Base-by-base conservation (phyloP, 1,140 invertebrate species). In the Belonocnema kinseyi region DNA sequence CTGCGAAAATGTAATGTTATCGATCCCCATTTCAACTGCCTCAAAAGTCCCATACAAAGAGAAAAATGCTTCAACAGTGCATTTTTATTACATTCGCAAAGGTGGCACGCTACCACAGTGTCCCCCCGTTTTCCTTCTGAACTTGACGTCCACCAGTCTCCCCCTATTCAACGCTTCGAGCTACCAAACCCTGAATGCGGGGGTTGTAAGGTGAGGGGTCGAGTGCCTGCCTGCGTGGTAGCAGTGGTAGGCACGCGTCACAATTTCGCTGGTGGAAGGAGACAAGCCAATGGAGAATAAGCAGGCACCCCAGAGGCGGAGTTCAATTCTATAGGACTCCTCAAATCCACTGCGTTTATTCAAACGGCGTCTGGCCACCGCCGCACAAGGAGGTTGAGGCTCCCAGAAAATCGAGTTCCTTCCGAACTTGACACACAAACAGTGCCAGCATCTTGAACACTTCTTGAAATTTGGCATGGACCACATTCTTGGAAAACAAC, bases 321-420 rank as follows among this genome's bases (percentile, higher is more conserved):
- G 87, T 72, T 73, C 61, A 75, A 80, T 74, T 77, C 78, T 75
- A 58, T 72, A 76, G 80, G 79, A 54, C 61, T 72, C 74, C 80
- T 76, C 50, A 75, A n/a, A 66, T 40, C n/a, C 26, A 16, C 26
- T 13, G 21, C 16, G 61, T 66, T 33, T 66, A 46, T 82, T 82
- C 89, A 90, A 83, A 90, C 89, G 90, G 89, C 90, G 86, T 85
- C 82, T 86, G 82, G 87, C 86, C 81, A 88, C 80, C 86, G 89
- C 85, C 86, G 87, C 75, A 77, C n/a, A 61, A 77, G 82, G 40
- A 46, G 40, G 40, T 46, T 56, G 70, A 71, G 77, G 76, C 61
- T 77, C 13, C 8, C 50, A 52, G 26, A 33, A 3, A 14, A 3
- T 21, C 8, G 12, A 72, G 46, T 72, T 53, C 11, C 51, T 46